phyloP scores from a whole-genome alignment of 2,888 invertebrate species.

The Lepidochitona cinerea region DNA sequence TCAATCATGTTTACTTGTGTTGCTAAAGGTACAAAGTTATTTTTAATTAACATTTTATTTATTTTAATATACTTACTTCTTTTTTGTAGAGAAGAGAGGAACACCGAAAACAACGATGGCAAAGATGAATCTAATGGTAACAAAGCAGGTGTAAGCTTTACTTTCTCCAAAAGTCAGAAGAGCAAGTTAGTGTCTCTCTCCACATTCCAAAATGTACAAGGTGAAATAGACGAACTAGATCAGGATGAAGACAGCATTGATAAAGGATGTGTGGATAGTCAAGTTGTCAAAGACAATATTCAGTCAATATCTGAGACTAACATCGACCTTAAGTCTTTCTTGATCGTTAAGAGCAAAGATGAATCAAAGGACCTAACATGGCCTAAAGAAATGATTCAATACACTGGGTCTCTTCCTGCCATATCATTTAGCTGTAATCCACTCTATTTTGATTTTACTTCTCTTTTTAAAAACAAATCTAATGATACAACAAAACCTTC shows the following conservation, averaged over 20 bases:
- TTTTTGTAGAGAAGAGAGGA: not conserved
- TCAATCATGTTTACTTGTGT: no score
- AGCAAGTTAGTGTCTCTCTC: not conserved
- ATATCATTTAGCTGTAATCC: constrained; percentile 67
- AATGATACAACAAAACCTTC: no score
- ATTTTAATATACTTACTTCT: not conserved
- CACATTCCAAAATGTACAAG: not conserved
- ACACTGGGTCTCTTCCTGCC: constrained; percentile 53
- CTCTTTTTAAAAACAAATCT: constrained; percentile 8
- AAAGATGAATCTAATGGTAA: not conserved
- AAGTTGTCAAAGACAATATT: not conserved
- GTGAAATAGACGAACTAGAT: not conserved
- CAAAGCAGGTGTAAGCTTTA: not conserved
- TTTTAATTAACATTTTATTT: no score
- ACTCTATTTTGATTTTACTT: constrained; percentile 61
- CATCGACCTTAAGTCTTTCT: not conserved
- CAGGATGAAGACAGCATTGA: not conserved
- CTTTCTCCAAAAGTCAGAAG: not conserved
- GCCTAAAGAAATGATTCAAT: constrained; percentile 66
- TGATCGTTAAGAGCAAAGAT: constrained; percentile 47
- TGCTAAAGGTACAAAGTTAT: no score
- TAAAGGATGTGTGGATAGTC: not conserved
- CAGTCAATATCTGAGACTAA: not conserved
- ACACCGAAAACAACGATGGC: not conserved
- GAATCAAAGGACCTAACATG: constrained; percentile 59